Base-by-base conservation (phyloP, 2,113 vertebrate genomes). In the Bombycilla garrulus region DNA sequence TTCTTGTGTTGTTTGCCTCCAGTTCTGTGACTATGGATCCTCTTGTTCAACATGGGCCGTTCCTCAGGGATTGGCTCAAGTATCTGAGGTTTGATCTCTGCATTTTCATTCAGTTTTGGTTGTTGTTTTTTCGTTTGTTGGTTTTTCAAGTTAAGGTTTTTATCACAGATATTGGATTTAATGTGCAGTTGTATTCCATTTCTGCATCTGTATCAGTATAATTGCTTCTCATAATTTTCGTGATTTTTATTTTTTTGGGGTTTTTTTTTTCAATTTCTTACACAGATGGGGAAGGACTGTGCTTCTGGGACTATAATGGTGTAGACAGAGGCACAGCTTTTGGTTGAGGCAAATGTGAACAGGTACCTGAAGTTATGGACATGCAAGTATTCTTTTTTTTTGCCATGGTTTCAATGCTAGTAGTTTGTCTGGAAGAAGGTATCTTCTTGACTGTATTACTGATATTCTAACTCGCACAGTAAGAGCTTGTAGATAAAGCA, bases 61-160 rank as follows among this genome's bases (percentile, higher is more conserved):
- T 38, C 84, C 51, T 33, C 12, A 36, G 15, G 19, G 35, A 26
- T 16, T 77, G 31, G 18, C 15, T 28, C 0, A 2, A 33, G 31
- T 50, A 6, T 33, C n/a, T 42, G 80, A 58, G 23, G 15, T 48
- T 42, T 86, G 22, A 25, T 56, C 25, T 65, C 48, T 57, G 45
- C 29, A 65, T 8, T 86, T 91, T 35, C 26, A 7, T 47, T 58
- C 77, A 51, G 20, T 38, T 91, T 72, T 84, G 15, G 4, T 62
- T 6, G 0, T 38, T 38, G 2, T 8, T 15, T 3, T 50, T 61
- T 18, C 2, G 36, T 22, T 53, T 36, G 4, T 21, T 15, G 9
- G 38, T 38, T 38, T 38, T n/a, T n/a, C n/a, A n/a, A n/a, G n/a
- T n/a, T n/a, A n/a, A n/a, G 9, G 38, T 38, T 38, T 38, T 38